Evolutionary conservation across 2,888 invertebrate species (phyloP), one percentile per base, ranked within the genome.

Genomic region (Euclidia mi): DNA sequence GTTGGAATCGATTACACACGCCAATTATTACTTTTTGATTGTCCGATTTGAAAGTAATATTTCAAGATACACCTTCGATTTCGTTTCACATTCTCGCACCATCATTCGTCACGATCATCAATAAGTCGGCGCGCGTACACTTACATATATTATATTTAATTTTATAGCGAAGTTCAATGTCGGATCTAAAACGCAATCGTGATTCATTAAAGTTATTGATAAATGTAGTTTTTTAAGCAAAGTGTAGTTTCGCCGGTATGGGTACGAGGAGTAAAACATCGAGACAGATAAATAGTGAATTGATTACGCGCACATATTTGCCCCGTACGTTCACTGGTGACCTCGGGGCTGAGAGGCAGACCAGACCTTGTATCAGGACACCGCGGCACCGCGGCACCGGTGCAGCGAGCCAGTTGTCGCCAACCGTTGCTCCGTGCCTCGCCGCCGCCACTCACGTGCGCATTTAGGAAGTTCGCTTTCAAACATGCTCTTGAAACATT

Each of bases 301-400:
- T 78, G 82, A 85, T 82, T 80, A 85, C 80, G 81, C 75, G 81
- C 78, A 80, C 80, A 83, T 81, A 82, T 84, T 86, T 85, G 84
- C 78, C 78, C 82, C 71, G 82, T 82, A 87, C 92, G 83, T 91
- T 92, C 92, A 92, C 92, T 69, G 82, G 69, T 71, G 92, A 90
- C 92, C 92, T 92, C 92, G 92, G 66, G 63, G 76, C 60, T 60
- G 76, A 80, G 82, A 76, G 77, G 75, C 71, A 65, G 76, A 63
- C 55, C 82, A 84, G 91, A 89, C 92, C 92, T 92, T 91, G 92
- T 81, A 62, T 62, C 82, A 77, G 85, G 89, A 88, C 88, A 81
- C 80, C 73, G 78, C 70, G 75, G 74, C 18, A 44, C 52, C 63
- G 60, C 64, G 66, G 52, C 66, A 76, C 80, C 73, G 78, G 71